A percentile compares a stretch with the other conserved stretches of the same genome.
phyloP scores from a whole-genome alignment of 1,140 invertebrate genomes.

The Drosophila punjabiensis region DNA sequence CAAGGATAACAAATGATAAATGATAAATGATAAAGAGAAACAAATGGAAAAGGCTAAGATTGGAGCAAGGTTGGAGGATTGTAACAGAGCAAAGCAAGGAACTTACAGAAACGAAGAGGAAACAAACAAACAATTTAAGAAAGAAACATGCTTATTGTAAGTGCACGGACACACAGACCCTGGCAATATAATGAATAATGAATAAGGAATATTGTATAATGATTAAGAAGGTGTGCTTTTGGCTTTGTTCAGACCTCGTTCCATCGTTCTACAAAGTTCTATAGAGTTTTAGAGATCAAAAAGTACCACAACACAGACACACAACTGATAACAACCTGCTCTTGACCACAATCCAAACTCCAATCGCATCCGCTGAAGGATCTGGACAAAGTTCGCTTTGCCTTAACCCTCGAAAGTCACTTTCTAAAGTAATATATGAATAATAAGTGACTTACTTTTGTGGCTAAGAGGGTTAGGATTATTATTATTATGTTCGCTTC shows the following conservation, averaged over 20 bases:
- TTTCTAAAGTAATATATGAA: neutral
- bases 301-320: neutral
- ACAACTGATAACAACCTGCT: neutral
- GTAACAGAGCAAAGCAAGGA: slow-evolving; percentile 7
- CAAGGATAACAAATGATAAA: neutral
- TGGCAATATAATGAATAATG: slow-evolving; percentile 22
- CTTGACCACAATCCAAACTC: neutral
- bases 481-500: slow-evolving; percentile 1
- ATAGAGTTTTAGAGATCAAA: slow-evolving; percentile 10
- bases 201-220: neutral
- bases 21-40: neutral
- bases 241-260: slow-evolving; percentile 43
- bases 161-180: slow-evolving; percentile 8
- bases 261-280: slow-evolving; percentile 30
- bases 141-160: slow-evolving; percentile 21
- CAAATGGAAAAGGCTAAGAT: neutral
- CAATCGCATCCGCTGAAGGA: neutral
- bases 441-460: neutral
- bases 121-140: slow-evolving; percentile 25
- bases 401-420: neutral
- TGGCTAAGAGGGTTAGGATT: neutral
- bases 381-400: slow-evolving; percentile 10
- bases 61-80: slow-evolving; percentile 2
- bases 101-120: slow-evolving; percentile 19
- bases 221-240: slow-evolving; percentile 30